Evolutionary conservation across 2,797 vertebrate genomes (phyloP).

Genomic region (Sebastes kiyomatsui): DNA sequence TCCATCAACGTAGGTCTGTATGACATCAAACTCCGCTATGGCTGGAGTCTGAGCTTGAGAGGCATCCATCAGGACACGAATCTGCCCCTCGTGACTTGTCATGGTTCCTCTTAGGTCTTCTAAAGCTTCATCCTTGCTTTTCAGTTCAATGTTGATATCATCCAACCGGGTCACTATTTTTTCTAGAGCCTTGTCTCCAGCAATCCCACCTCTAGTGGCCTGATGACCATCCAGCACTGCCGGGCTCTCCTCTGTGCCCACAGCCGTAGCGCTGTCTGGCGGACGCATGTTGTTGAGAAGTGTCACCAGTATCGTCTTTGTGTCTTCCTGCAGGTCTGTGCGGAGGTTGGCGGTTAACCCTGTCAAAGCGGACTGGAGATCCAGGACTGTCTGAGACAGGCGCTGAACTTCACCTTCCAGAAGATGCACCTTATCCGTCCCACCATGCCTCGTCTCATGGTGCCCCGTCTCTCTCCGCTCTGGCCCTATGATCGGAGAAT

Average conservation of each 20-base stretch:
- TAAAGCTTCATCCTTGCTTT: conserved; percentile 88
- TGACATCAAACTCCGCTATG: conserved; percentile 81
- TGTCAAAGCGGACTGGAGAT: conserved; percentile 90
- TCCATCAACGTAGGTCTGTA: conserved; percentile 88
- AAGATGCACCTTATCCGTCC: conserved; percentile 86
- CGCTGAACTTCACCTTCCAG: conserved; percentile 93
- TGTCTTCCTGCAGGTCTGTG: conserved; percentile 88
- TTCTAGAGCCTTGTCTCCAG: conserved; percentile 82
- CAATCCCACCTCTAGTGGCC: conserved; percentile 67
- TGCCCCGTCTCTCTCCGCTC: conserved; percentile 76
- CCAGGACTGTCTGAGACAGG: conserved; percentile 90
- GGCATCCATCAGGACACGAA: conserved; percentile 91
- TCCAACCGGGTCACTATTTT: conserved; percentile 88
- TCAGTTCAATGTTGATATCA: conserved; percentile 86
- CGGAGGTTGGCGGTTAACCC: conserved; percentile 87
- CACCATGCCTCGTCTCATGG: conserved; percentile 65
- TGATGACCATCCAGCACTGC: conserved; percentile 82
- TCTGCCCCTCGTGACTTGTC: conserved; percentile 89
- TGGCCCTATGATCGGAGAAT: conserved; percentile 63
- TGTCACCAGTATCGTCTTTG: conserved; percentile 86
- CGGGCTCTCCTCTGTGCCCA: conserved; percentile 79
- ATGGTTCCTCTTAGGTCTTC: conserved; percentile 90
- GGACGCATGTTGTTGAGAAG: conserved; percentile 86
- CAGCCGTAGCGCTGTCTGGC: conserved; percentile 69
- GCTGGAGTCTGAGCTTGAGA: conserved; percentile 78